phyloP scores from a whole-genome alignment of 2,797 vertebrate genomes.

The Threskiornis aethiopicus region DNA sequence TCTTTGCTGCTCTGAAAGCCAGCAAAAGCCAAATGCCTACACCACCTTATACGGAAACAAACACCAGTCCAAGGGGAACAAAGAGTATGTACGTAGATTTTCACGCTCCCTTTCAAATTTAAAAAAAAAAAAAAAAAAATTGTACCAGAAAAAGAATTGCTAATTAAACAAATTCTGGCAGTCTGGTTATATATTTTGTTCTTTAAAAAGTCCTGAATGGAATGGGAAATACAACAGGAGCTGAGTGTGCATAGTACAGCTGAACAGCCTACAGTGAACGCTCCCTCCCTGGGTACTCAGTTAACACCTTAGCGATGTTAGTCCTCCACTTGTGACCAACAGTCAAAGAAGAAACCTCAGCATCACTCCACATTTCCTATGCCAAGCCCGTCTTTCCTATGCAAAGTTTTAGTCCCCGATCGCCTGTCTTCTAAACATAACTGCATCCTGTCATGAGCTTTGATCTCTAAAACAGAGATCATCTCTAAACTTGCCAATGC shows the following conservation, averaged over 20 bases:
- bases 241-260: not conserved
- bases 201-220: not conserved
- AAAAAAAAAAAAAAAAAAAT: not conserved
- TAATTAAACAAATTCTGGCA: not conserved
- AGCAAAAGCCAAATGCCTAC: not conserved
- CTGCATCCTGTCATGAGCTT: not conserved
- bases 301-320: not conserved
- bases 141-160: not conserved
- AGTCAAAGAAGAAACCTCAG: not conserved
- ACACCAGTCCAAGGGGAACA: not conserved
- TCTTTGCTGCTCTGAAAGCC: not conserved
- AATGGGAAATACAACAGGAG: not conserved
- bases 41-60: not conserved
- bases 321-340: not conserved
- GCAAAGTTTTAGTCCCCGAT: not conserved
- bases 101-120: rapidly evolving
- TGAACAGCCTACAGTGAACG: not conserved
- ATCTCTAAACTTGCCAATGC: not conserved
- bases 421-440: not conserved
- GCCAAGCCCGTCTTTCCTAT: not conserved
- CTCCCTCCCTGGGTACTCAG: not conserved
- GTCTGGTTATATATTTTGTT: not conserved
- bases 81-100: not conserved
- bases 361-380: not conserved
- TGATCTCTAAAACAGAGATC: conserved; percentile 15